Percentiles rank a stretch among this genome's conserved stretches.
These are phyloP conservation scores for Cyanistes caeruleus DNA, from an alignment of 2,113 vertebrate genomes.

Conservation along the genomic window DNA sequence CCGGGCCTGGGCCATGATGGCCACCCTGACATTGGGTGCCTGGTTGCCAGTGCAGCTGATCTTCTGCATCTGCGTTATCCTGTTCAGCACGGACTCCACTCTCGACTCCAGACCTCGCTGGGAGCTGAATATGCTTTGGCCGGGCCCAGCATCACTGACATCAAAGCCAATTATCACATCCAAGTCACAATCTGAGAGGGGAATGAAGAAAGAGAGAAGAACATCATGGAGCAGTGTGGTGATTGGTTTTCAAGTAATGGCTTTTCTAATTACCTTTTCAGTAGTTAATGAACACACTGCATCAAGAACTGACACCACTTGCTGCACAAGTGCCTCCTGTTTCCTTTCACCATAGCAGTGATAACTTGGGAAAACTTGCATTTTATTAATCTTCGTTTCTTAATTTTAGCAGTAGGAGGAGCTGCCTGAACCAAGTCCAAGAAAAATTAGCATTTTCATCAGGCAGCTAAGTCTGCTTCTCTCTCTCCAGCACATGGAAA, in stretches of 20 bases:
- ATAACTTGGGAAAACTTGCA: background rate
- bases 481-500: background rate
- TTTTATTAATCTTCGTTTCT: background rate
- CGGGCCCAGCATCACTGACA: constrained; percentile 63
- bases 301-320: background rate
- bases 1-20: constrained; percentile 79
- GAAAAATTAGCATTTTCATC: background rate
- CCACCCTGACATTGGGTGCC: constrained; percentile 80
- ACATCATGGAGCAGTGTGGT: fast-evolving
- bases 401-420: background rate
- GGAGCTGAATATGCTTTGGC: constrained; percentile 82
- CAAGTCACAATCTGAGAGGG: constrained; percentile 81
- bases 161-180: constrained; percentile 95
- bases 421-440: background rate
- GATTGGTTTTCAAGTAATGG: background rate
- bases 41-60: constrained; percentile 86
- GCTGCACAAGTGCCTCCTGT: background rate
- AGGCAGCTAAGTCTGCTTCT: background rate
- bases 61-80: constrained; percentile 83
- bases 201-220: background rate
- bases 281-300: background rate
- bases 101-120: constrained; percentile 86
- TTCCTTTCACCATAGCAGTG: background rate
- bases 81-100: constrained; percentile 80
- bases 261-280: background rate